Percentiles rank a stretch among this genome's conserved stretches.
These are phyloP conservation scores for Temnothorax unifasciatus DNA, from an alignment of 2,888 invertebrate species.

Conservation along the genomic window DNA sequence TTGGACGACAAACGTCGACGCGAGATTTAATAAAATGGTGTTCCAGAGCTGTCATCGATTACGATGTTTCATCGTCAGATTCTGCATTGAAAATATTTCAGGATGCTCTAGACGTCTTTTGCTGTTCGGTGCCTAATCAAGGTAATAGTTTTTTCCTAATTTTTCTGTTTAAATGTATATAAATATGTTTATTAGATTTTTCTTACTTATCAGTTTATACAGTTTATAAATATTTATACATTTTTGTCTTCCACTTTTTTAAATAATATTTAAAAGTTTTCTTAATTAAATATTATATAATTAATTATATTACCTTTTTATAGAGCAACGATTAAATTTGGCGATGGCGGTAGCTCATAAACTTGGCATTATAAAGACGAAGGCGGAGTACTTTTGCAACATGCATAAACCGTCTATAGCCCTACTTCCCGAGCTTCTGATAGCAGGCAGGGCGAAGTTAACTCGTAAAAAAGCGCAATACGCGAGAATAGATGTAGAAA, in stretches of 20 bases:
- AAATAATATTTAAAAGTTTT: neutral
- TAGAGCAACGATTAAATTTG: slow-evolving; percentile 89
- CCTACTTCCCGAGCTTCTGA: slow-evolving; percentile 88
- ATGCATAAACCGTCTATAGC: slow-evolving; percentile 92
- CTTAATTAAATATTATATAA: slow-evolving; percentile 26
- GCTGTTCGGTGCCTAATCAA: slow-evolving; percentile 90
- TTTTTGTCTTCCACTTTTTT: neutral
- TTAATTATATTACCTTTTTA: slow-evolving; percentile 94
- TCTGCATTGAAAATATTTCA: slow-evolving; percentile 92
- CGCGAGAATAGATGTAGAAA: slow-evolving; percentile 83
- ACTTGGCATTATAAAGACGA: slow-evolving; percentile 93
- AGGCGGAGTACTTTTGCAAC: slow-evolving; percentile 93
- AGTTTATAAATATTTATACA: neutral
- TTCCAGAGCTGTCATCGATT: slow-evolving; percentile 91
- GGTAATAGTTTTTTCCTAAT: slow-evolving; percentile 74
- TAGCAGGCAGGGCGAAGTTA: slow-evolving; percentile 90
- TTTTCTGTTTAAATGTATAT: slow-evolving; percentile 8
- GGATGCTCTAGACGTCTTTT: slow-evolving; percentile 97
- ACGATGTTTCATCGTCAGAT: slow-evolving; percentile 91
- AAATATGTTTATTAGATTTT: neutral
- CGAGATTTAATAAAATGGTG: slow-evolving; percentile 98
- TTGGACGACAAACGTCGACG: slow-evolving; percentile 91
- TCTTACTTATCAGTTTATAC: neutral
- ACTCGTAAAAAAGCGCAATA: slow-evolving; percentile 73
- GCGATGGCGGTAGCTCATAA: slow-evolving; percentile 92